phyloP scores from a whole-genome alignment of 2,113 vertebrate species.

The Lutjanus erythropterus region DNA sequence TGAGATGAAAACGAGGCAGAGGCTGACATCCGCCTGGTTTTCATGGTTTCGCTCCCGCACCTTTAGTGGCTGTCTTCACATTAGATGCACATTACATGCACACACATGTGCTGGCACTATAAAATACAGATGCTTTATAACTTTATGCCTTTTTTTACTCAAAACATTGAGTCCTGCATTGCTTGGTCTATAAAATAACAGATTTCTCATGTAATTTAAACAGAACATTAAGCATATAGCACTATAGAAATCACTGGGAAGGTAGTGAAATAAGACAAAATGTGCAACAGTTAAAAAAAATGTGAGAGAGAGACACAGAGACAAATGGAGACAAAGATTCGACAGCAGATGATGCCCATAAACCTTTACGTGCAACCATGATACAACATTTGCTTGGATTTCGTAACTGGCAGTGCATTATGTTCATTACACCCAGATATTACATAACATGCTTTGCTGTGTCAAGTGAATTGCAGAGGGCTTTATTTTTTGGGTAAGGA shows the following conservation, averaged over 20 bases:
- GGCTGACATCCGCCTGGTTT: constrained; percentile 7
- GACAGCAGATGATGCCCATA: constrained; percentile 5
- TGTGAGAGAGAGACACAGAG: background rate
- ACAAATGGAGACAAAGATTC: background rate
- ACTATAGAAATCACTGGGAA: constrained; percentile 1
- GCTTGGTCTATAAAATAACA: background rate
- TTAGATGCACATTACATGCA: background rate
- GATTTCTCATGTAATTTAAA: background rate
- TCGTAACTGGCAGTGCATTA: constrained; percentile 33
- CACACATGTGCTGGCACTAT: background rate
- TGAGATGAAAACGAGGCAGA: constrained; percentile 18
- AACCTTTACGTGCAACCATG: constrained; percentile 23
- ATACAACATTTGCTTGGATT: constrained; percentile 43
- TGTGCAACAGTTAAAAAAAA: background rate
- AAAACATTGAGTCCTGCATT: background rate
- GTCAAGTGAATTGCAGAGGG: constrained; percentile 51
- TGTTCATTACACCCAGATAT: constrained; percentile 56
- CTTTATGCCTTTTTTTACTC: background rate
- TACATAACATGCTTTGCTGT: constrained; percentile 61
- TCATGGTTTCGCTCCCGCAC: background rate
- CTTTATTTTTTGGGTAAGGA: constrained; percentile 50
- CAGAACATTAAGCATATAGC: background rate
- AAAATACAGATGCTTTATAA: background rate
- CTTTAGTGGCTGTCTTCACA: background rate
- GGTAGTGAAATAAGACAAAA: background rate